Evolutionary conservation across 1,140 invertebrate species (phyloP), one percentile per base, ranked within the genome.

Genomic region (Lepidostoma basale): DNA sequence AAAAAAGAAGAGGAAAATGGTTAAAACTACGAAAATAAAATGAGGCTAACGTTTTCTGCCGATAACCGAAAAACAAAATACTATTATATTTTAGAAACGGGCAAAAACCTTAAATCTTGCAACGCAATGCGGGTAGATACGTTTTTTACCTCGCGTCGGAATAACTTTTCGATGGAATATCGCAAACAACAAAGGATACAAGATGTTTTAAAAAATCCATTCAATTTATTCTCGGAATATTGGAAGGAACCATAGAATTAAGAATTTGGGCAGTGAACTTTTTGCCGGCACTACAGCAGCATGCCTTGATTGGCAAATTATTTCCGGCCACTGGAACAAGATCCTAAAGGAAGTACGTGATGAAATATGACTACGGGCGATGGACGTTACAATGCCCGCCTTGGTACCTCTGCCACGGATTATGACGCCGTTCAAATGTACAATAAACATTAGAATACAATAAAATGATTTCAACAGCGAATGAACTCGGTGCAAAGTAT

Each of bases 321-420:
- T 60, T 44, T 60, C 58, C 58, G 58, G 58, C n/a, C 39, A 42
- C 10, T 42, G 58, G 58, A 60, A 44, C 39, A 42, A 25, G 58
- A 42, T 60, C 36, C 36, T 10, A 60, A 60, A 60, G 58, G 58
- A 60, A 60, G 26, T 60, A 60, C 58, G 58, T 60, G 58, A 40
- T 40, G 36, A 42, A 42, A 39, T 60, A 42, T 18, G 12, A n/a
- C 40, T n/a, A n/a, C 40, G 40, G 40, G 20, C 40, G 20, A 14
- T 18, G 40, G 23, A 52, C 25, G 33, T 2, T 36, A 36, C 5
- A 9, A 36, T 36, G 14, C 10, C 14, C 1, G 5, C 14, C 5
- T 12, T 36, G 14, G 5, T 36, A 6, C 10, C 14, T 36, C 33
- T 2, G 5, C n/a, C n/a, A n/a, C n/a, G n/a, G n/a, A n/a, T n/a